Evolutionary conservation across 2,113 vertebrate genomes (phyloP).

Genomic region (Chlorodrepanis virens): DNA sequence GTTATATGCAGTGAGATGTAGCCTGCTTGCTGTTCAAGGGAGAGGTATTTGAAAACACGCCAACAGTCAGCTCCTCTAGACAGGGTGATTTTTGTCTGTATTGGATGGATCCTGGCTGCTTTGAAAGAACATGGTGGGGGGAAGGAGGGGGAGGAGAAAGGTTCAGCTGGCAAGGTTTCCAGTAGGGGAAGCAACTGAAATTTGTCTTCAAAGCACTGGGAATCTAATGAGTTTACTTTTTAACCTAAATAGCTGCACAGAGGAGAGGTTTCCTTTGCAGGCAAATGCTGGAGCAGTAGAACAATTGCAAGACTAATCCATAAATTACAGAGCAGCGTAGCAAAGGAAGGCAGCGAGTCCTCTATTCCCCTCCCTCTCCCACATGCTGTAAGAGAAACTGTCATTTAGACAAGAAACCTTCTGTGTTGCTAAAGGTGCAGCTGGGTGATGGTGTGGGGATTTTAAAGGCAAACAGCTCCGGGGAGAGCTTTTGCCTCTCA

Average conservation of each 20-base stretch:
- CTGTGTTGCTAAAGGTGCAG: slow-evolving; percentile 27
- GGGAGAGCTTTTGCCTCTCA: not conserved
- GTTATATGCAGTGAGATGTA: not conserved
- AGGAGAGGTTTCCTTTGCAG: slow-evolving; percentile 63
- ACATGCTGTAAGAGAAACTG: slow-evolving; percentile 40
- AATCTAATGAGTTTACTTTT: slow-evolving; percentile 67
- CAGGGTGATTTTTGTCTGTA: slow-evolving; percentile 62
- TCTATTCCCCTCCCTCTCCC: slow-evolving; percentile 38
- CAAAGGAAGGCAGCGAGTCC: slow-evolving; percentile 37
- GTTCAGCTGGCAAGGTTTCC: slow-evolving; percentile 60
- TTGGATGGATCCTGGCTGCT: slow-evolving; percentile 58
- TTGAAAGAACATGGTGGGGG: slow-evolving; percentile 41
- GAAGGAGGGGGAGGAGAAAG: slow-evolving; percentile 32
- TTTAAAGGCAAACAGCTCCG: not conserved
- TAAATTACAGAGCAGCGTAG: slow-evolving; percentile 43
- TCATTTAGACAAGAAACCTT: slow-evolving; percentile 43
- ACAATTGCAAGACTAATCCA: slow-evolving; percentile 60
- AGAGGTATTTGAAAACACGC: slow-evolving; percentile 67
- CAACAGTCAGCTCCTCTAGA: slow-evolving; percentile 60
- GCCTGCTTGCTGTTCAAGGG: slow-evolving; percentile 44
- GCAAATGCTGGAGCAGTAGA: slow-evolving; percentile 33
- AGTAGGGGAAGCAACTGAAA: slow-evolving; percentile 62
- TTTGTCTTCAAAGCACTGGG: slow-evolving; percentile 57
- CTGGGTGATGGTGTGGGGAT: not conserved
- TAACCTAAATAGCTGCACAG: slow-evolving; percentile 54